Evolutionary conservation across 35 echinoderm and acorn worm species (phyloP), one percentile per base, ranked within the genome.

Genomic region (Acanthaster planci): DNA sequence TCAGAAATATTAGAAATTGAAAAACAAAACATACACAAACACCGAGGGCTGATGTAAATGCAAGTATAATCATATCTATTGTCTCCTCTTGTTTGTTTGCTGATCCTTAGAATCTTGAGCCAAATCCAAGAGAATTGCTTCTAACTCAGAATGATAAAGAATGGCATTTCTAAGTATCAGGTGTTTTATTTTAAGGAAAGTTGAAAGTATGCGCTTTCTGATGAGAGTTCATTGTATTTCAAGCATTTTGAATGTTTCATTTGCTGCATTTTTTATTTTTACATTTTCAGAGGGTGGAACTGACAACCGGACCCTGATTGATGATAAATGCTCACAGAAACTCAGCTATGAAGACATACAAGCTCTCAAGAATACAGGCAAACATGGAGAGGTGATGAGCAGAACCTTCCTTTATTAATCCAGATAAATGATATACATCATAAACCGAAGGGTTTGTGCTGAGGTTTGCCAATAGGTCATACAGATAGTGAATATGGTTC

Each of bases 221-320:
- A 0, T 77, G 17, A 36, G 76, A 39, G 15, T 77, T 32, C 8
- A 4, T 77, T 34, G 76, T 19, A 32, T 77, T 77, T 5, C 30
- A 8, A 39, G 37, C 76, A 31, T 77, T 10, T 3, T 77, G 31
- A 77, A 1, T 0, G 7, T 22, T 22, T 35, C 27, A 31, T 35
- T 77, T 77, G 2, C 31, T 79, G 77, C 16, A 17, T 50, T 79
- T 23, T 79, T 7, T 67, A 7, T 27, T 4, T 67, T 67, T 67
- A 7, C 60, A 7, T 22, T 37, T 77, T 5, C 79, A 81, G 81
- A 57, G 80, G 82, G 77, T 40, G 83, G 82, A 23, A 53, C 60
- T 34, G 90, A 92, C 59, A 92, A 92, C 60, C 84, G 90, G 23
- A 53, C 15, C 55, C 82, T 92, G 34, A 67, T 84, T 82, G 90